Percentiles rank a stretch among this genome's conserved stretches.
Evolutionary conservation across 1,140 invertebrate genomes (phyloP).

Genomic region (Tenebrio molitor): DNA sequence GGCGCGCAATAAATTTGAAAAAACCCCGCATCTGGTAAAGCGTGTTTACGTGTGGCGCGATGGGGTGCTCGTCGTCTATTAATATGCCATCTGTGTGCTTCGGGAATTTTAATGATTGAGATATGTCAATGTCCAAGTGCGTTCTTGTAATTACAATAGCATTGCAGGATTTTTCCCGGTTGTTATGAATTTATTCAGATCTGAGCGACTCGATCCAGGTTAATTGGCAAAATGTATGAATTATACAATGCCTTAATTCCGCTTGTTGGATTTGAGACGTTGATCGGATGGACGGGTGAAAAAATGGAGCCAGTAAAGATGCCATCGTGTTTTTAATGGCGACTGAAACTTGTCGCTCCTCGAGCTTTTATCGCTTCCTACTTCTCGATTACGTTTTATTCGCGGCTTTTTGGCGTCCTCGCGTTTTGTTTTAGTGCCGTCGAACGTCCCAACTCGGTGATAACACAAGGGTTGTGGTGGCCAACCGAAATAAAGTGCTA

Average conservation of each 20-base stretch:
- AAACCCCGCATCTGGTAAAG: slow-evolving; percentile 25
- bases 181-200: slow-evolving; percentile 18
- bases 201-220: background rate
- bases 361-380: slow-evolving; percentile 11
- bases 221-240: slow-evolving; percentile 23
- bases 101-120: slow-evolving; percentile 23
- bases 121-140: slow-evolving; percentile 9
- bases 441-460: background rate
- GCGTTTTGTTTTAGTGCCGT: background rate
- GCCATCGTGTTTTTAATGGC: background rate
- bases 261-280: background rate
- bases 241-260: slow-evolving; percentile 3
- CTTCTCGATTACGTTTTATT: slow-evolving; percentile 13
- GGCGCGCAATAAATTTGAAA: slow-evolving; percentile 20
- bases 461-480: background rate
- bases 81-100: slow-evolving; percentile 33
- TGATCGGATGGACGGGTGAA: background rate
- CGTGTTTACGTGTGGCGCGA: background rate
- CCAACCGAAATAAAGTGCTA: slow-evolving; percentile 26
- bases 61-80: slow-evolving; percentile 4
- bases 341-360: slow-evolving; percentile 18
- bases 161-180: slow-evolving; percentile 1
- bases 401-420: slow-evolving; percentile 21
- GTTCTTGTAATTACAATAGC: slow-evolving; percentile 15
- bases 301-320: slow-evolving; percentile 4